Conservation (phyloP, 37 sponge, comb jelly and placozoan genomes). For the Lycopodina hypogea region DNA sequence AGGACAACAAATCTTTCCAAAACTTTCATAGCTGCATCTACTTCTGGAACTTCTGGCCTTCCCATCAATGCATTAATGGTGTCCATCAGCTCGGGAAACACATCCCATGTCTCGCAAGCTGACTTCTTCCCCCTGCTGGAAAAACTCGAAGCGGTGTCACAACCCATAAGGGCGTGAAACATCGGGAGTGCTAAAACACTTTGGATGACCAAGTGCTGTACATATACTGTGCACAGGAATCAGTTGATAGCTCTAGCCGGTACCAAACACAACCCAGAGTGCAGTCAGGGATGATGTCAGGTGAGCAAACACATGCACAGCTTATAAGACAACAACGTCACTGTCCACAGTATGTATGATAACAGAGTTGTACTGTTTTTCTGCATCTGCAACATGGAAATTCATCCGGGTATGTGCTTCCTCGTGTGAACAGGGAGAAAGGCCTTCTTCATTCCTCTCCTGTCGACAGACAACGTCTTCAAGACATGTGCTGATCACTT, state of each 20-base stretch:
- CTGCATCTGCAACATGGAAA: conserved; percentile 2
- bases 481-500: not conserved
- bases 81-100: not conserved
- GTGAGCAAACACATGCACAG: no score
- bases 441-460: not conserved
- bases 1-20: not conserved
- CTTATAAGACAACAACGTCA: no score
- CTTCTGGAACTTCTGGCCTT: not conserved
- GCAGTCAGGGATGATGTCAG: not conserved
- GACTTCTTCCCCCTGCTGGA: not conserved
- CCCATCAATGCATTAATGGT: not conserved
- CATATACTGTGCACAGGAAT: not conserved
- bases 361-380: not conserved
- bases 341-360: not conserved
- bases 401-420: not conserved
- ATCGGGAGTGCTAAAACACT: not conserved
- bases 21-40: no score
- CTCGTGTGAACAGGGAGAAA: conserved; percentile 4
- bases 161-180: not conserved
- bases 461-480: not conserved
- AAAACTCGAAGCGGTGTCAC: not conserved
- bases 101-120: not conserved
- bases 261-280: no score
- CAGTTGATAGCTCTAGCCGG: not conserved
- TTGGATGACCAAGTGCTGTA: not conserved